Conservation (phyloP, 2,113 vertebrate genomes). For the Tursiops truncatus region DNA sequence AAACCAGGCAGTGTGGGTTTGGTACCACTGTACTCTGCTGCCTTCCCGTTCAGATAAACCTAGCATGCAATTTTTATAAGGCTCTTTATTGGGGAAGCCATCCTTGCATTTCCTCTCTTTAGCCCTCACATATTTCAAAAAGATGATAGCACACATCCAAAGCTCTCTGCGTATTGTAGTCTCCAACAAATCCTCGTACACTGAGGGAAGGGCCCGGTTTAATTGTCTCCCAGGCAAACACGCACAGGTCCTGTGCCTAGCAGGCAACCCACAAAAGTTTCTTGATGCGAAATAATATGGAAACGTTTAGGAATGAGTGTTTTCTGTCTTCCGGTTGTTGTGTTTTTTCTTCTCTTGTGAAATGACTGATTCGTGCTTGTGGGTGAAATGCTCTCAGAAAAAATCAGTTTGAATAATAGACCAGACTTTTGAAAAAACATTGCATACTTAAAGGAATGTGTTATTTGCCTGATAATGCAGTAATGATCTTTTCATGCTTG, state of each 20-base stretch:
- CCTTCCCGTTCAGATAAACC: not conserved
- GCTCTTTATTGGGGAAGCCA: not conserved
- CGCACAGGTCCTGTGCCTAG: no score
- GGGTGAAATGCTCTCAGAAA: not conserved
- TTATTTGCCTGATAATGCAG: not conserved
- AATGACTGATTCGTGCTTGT: not conserved
- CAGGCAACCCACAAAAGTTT: not conserved
- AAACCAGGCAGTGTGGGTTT: fast-evolving
- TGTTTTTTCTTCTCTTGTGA: not conserved
- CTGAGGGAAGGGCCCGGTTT: fast-evolving
- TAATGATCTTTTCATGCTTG: not conserved
- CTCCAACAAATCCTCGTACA: not conserved
- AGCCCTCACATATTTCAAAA: not conserved
- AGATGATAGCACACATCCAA: no score
- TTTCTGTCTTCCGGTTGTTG: not conserved
- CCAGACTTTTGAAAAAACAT: not conserved
- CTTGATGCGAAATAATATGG: not conserved
- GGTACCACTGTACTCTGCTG: no score
- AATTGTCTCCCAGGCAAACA: not conserved
- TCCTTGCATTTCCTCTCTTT: not conserved
- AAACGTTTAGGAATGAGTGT: not conserved
- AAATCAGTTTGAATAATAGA: not conserved
- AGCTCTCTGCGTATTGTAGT: fast-evolving
- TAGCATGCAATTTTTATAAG: not conserved
- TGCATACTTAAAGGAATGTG: not conserved